Conservation (phyloP, 2,797 vertebrate species). For the Tiaroga cobitis region DNA sequence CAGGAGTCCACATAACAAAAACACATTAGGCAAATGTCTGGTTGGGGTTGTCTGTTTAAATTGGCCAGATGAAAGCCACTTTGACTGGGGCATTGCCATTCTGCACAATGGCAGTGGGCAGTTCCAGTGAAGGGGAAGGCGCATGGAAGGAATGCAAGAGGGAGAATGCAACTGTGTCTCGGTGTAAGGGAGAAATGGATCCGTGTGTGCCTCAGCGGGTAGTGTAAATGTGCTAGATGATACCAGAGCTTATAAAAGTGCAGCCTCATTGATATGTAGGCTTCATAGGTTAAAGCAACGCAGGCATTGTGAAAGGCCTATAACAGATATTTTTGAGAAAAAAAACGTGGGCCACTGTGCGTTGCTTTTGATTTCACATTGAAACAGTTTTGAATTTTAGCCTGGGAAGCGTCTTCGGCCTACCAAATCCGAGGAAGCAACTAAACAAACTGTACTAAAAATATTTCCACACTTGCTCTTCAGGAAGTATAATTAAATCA, state of each 20-base stretch:
- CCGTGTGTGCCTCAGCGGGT: constrained; percentile 21
- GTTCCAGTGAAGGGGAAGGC: constrained; percentile 46
- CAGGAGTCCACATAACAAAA: constrained; percentile 84
- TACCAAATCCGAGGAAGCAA: not conserved
- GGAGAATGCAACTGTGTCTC: constrained; percentile 19
- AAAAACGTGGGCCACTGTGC: not conserved
- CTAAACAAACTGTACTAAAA: constrained; percentile 56
- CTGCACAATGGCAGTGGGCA: constrained; percentile 69
- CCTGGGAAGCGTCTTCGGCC: not conserved
- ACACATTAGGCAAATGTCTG: constrained; percentile 86
- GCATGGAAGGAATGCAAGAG: constrained; percentile 41
- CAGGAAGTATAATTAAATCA: constrained; percentile 61
- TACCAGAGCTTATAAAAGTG: constrained; percentile 47
- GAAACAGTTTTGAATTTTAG: not conserved
- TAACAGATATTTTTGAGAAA: not conserved
- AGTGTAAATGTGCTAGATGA: constrained; percentile 52
- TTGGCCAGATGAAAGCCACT: constrained; percentile 83
- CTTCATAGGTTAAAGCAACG: constrained; percentile 23
- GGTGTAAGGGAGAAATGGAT: constrained; percentile 28
- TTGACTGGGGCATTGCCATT: constrained; percentile 72
- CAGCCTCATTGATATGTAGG: constrained; percentile 31
- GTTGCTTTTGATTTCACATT: not conserved
- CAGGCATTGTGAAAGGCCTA: constrained; percentile 5
- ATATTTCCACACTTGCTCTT: constrained; percentile 67
- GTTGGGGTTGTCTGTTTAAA: constrained; percentile 83